Conservation (phyloP, 2,113 vertebrate genomes). For the Shinisaurus crocodilurus region DNA sequence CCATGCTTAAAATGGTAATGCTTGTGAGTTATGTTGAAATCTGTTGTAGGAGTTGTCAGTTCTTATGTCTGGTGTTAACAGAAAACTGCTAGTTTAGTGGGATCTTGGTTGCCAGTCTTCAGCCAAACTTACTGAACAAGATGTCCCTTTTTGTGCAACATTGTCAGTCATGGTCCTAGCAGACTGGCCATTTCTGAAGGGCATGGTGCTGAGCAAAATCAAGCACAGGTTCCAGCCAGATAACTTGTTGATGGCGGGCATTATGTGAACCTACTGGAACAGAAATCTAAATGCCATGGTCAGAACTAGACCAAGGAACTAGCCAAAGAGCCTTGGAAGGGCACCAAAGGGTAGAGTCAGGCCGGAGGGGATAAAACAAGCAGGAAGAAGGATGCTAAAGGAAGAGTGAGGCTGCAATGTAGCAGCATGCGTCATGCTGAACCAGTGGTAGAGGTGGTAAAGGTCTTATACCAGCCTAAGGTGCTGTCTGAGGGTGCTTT, state of each 20-base stretch:
- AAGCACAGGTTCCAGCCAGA: neutral
- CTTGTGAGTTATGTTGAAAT: neutral
- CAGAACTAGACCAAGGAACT: neutral
- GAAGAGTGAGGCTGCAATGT: neutral
- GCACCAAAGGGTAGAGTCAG: neutral
- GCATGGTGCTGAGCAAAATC: neutral
- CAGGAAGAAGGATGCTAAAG: neutral
- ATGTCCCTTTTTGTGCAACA: neutral
- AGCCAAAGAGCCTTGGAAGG: neutral
- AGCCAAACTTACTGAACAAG: neutral
- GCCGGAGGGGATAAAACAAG: neutral
- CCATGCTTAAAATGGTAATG: slow-evolving; percentile 10
- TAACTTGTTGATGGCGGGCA: neutral
- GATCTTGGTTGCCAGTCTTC: neutral
- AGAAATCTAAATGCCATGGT: neutral
- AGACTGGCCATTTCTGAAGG: neutral
- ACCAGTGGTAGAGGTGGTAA: neutral
- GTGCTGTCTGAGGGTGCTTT: neutral
- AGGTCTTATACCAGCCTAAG: neutral
- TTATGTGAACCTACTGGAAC: neutral
- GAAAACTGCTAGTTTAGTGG: neutral
- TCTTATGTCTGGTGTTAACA: neutral
- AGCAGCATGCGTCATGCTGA: neutral
- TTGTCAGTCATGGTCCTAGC: neutral
- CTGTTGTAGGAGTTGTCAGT: neutral